Percentiles rank a stretch among this genome's conserved stretches.
These are phyloP conservation scores for Umimayanthus kanabou DNA, from an alignment of 92 coral and sea anemone species.

Conservation along the genomic window DNA sequence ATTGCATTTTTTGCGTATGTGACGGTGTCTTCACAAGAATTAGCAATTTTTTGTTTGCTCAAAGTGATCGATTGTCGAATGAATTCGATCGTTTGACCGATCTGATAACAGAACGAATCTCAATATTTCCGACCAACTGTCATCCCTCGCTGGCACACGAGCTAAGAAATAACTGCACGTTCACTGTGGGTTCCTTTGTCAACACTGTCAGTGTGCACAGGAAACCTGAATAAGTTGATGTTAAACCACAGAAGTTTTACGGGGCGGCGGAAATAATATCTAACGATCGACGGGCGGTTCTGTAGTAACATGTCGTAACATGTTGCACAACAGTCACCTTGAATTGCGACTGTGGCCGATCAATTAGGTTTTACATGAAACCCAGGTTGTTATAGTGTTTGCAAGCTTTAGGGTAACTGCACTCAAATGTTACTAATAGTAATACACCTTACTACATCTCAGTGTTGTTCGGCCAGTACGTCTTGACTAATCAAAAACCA, in stretches of 20 bases:
- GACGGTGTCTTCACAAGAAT: background rate
- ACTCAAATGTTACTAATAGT: too few relatives aligned
- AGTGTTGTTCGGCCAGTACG: too few relatives aligned
- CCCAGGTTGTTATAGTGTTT: too few relatives aligned
- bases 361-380: too few relatives aligned
- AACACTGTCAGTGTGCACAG: background rate
- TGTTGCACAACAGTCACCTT: background rate
- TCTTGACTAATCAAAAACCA: too few relatives aligned
- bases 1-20: background rate
- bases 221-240: background rate
- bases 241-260: background rate
- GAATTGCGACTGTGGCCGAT: background rate
- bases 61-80: background rate
- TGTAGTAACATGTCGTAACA: background rate
- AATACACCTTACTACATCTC: too few relatives aligned
- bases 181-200: background rate
- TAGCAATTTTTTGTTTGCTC: background rate
- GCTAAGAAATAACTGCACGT: constrained; percentile 21
- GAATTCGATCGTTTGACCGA: background rate
- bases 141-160: background rate
- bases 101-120: constrained; percentile 11
- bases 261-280: background rate
- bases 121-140: constrained; percentile 12
- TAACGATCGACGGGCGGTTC: background rate
- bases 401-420: too few relatives aligned